Base-by-base conservation (phyloP, 2,888 invertebrate species). In the Gymnosoma rotundatum region DNA sequence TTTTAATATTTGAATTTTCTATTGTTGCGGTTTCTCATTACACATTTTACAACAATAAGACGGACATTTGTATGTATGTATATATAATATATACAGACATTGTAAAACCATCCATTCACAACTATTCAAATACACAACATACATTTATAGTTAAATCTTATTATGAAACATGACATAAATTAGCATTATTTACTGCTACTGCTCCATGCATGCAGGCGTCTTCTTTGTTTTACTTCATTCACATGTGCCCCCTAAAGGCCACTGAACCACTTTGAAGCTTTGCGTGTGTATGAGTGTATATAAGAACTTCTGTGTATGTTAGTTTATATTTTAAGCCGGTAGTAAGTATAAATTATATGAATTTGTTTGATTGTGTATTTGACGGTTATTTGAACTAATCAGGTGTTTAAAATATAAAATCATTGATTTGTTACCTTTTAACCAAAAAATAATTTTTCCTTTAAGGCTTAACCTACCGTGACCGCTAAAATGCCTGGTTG, bases 151-250 rank as follows among this genome's bases (percentile, higher is more conserved):
- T 74, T 81, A 81, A 81, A 81, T 84, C 81, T 81, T 84, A 84
- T 84, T 84, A 84, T 78, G 78, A 81, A 84, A 81, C 81, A 81
- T 84, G 84, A 84, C 84, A 84, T 84, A 84, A 84, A 84, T 84
- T 84, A 84, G 84, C 84, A 84, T 81, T 84, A 84, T 84, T 81
- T 84, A 78, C 70, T 84, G 38, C 50, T 60, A 18, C 52, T 20
- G 10, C 20, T 21, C 16, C 14, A 61, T 72, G 52, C 69, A 81
- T 50, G 78, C 83, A 83, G 81, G 74, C 78, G 74, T 84, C 84
- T 78, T 69, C 60, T 74, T 78, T 83, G 76, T 73, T 73, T 76
- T 61, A 61, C 66, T 78, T 76, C 48, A 54, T 61, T 63, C 54
- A 52, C 61, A 64, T 72, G 8, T 52, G 38, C 9, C 78, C 52